phyloP scores from a whole-genome alignment of 2,113 vertebrate genomes.

The Alligator sinensis region DNA sequence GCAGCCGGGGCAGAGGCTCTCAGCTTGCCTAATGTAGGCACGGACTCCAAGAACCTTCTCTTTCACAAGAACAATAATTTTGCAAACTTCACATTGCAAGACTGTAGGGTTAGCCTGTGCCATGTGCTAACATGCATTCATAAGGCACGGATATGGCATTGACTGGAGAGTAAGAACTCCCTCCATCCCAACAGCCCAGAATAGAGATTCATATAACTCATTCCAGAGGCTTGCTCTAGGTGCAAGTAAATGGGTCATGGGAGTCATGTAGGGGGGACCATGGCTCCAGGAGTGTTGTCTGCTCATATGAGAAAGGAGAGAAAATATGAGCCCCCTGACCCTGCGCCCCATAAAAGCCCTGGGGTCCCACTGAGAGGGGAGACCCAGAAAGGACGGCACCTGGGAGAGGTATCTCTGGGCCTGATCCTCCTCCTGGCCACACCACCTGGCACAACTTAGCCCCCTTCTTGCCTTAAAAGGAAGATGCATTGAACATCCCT shows the following conservation, averaged over 20 bases:
- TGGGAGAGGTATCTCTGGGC: background rate
- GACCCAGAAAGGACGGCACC: background rate
- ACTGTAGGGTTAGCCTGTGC: background rate
- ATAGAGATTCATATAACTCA: background rate
- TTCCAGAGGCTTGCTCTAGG: background rate
- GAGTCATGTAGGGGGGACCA: no score
- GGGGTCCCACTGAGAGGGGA: background rate
- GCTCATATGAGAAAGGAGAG: background rate
- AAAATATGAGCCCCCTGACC: background rate
- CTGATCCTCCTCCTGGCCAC: background rate
- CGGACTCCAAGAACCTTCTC: background rate
- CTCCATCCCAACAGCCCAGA: background rate
- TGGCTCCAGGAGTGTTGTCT: no score
- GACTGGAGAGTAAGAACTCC: background rate
- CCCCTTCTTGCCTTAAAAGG: background rate
- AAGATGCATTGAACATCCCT: background rate
- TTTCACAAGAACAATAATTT: background rate
- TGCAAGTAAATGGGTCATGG: background rate
- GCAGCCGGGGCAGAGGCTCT: background rate
- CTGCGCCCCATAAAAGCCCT: no score
- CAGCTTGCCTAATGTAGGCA: background rate
- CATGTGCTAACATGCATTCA: background rate
- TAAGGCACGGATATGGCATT: no score
- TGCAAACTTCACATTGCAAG: background rate
- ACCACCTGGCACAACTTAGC: background rate